These are phyloP conservation scores for Diacarnus erythraeanus DNA, from an alignment of 37 sponge, comb jelly and placozoan species.

Conservation along the genomic window DNA sequence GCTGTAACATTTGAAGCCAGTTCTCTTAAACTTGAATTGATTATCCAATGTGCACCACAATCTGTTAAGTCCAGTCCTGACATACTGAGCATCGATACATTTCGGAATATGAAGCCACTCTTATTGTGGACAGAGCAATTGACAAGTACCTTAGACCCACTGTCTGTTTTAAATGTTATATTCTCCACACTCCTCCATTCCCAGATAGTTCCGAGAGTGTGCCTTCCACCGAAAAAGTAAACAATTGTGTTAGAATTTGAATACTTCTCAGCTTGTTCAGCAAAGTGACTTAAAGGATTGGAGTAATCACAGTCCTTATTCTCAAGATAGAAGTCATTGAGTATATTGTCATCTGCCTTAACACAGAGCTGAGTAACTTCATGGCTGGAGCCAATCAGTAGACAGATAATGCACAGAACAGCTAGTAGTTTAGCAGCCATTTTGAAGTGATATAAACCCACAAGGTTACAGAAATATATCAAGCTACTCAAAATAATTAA, in stretches of 20 bases:
- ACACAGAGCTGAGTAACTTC: background rate
- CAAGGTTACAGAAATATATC: no score
- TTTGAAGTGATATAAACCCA: no score
- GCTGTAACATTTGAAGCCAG: background rate
- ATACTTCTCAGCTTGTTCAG: background rate
- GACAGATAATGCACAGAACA: no score
- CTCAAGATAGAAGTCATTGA: no score
- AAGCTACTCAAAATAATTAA: no score
- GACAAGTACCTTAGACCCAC: background rate
- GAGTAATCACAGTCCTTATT: background rate
- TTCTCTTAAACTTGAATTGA: background rate
- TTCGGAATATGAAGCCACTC: background rate
- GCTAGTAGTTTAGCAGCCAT: no score
- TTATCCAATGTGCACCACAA: background rate
- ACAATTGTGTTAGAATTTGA: background rate
- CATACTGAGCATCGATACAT: background rate
- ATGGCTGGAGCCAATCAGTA: no score
- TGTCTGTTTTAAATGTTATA: background rate
- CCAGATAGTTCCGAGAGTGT: background rate
- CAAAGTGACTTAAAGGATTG: background rate
- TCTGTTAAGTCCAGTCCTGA: background rate
- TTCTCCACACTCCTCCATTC: background rate
- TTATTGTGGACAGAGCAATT: background rate
- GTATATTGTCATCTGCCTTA: background rate
- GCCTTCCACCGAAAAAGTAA: background rate